Base-by-base conservation (phyloP, 2,888 invertebrate species). In the Hydrotaea diabolus region DNA sequence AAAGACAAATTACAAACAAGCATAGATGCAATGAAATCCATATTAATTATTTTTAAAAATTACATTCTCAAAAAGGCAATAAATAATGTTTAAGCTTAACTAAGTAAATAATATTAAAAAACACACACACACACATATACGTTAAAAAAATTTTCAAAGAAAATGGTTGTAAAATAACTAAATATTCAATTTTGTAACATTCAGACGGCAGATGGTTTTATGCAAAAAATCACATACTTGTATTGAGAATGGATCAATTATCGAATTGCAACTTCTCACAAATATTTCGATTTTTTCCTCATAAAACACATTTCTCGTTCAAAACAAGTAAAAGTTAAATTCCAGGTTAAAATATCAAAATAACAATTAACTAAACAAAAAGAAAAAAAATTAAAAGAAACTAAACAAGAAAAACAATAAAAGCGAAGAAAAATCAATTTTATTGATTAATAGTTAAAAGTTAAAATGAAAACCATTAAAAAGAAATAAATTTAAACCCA, bases 171-270 rank as follows among this genome's bases (percentile, higher is more conserved):
- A 85, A 80, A 77, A 80, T 79, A 77, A 69, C 21, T 59, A 49
- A 79, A 77, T 72, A 73, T 57, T 36, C 55, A 39, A 73, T 79
- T 79, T 81, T 71, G 64, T 72, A 79, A 81, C 76, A 59, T 71
- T 36, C 46, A 75, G 62, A 31, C 64, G 19, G 19, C 26, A 78
- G 21, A 69, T 55, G 72, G 55, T 59, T 75, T 23, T 75, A 72
- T 64, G 77, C n/a, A 73, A 74, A 85, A 64, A 43, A 72, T 49
- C 77, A 87, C 77, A 87, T n/a, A n/a, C n/a, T n/a, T n/a, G n/a
- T n/a, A n/a, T n/a, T n/a, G n/a, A n/a, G n/a, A 76, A 87, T 83
- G 86, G 82, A 87, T 82, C 85, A 87, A 89, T 86, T 86, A 87
- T 87, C 82, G 84, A 89, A 19, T 46, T 46, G 36, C 71, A 87